Percentiles rank a stretch among this genome's conserved stretches.
phyloP scores from a whole-genome alignment of 2,113 vertebrate genomes.

The Aldabrachelys gigantea region DNA sequence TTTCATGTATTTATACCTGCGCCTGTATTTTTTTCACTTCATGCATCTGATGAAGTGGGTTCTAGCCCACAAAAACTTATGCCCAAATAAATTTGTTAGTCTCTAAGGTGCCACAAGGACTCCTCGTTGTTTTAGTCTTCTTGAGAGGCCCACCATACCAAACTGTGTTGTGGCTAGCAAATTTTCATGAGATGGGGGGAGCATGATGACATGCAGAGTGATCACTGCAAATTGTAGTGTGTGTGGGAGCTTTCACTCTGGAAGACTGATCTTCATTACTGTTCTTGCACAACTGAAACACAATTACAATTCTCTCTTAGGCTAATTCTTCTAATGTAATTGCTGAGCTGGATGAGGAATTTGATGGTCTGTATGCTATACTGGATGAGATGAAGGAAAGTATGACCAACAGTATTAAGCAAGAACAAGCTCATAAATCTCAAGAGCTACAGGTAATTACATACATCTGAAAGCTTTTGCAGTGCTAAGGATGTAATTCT shows the following conservation, averaged over 20 bases:
- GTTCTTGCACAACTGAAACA: not conserved
- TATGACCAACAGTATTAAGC: conserved; percentile 86
- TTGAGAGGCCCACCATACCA: accelerated
- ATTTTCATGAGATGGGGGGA: not conserved
- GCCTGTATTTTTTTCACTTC: no score
- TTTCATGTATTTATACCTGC: no score
- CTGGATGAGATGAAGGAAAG: conserved; percentile 88
- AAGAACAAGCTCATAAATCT: conserved; percentile 87
- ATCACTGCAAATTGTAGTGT: not conserved
- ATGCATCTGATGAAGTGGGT: no score
- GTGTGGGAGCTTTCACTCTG: not conserved
- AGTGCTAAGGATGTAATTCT: not conserved
- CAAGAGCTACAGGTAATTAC: conserved; percentile 87
- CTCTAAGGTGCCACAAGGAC: no score
- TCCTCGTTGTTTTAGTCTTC: not conserved
- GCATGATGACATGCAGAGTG: not conserved
- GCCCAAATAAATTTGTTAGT: no score
- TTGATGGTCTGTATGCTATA: conserved; percentile 87
- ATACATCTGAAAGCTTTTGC: not conserved
- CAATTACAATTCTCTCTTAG: conserved; percentile 71
- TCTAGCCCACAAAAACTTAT: no score
- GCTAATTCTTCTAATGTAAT: conserved; percentile 87
- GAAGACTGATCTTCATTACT: not conserved
- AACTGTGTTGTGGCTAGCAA: not conserved
- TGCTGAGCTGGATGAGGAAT: conserved; percentile 91